phyloP scores from a whole-genome alignment of 2,113 vertebrate species.

The Limanda limanda region DNA sequence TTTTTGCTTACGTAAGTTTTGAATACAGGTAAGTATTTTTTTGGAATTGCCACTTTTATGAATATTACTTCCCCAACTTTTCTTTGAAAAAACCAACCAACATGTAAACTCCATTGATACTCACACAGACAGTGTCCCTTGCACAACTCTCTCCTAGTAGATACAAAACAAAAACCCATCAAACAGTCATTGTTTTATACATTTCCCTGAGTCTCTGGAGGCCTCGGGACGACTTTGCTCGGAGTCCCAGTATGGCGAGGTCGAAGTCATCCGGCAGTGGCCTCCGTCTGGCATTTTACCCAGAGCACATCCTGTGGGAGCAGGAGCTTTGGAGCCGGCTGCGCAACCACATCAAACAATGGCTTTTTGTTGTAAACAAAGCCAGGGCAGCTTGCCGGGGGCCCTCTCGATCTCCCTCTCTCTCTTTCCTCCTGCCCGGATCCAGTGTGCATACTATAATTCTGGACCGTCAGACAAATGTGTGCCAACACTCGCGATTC shows the following conservation, averaged over 20 bases:
- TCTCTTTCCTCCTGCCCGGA: constrained; percentile 62
- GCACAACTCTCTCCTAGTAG: constrained; percentile 28
- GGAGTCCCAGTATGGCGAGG: constrained; percentile 59
- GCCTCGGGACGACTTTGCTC: constrained; percentile 62
- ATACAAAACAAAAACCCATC: constrained; percentile 37
- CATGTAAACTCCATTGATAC: constrained; percentile 1
- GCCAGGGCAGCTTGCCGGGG: constrained; percentile 83
- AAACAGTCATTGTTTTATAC: constrained; percentile 62
- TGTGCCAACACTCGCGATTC: constrained; percentile 59
- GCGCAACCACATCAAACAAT: constrained; percentile 85
- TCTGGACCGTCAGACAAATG: constrained; percentile 78
- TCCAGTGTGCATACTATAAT: constrained; percentile 70
- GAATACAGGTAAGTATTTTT: no score
- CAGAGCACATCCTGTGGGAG: constrained; percentile 86
- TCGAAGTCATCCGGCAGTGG: constrained; percentile 79
- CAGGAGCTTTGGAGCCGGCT: constrained; percentile 79
- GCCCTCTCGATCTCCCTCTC: constrained; percentile 63
- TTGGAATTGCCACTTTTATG: no score
- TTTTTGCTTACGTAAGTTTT: no score
- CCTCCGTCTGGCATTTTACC: constrained; percentile 83
- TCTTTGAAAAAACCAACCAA: constrained; percentile 12
- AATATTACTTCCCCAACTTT: background rate
- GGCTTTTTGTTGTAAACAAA: constrained; percentile 88
- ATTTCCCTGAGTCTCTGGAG: constrained; percentile 58
- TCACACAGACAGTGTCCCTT: constrained; percentile 37